A percentile compares a stretch with the other conserved stretches of the same genome.
These are phyloP conservation scores for Climacteris rufus DNA, from an alignment of 2,113 vertebrate species.

Conservation along the genomic window DNA sequence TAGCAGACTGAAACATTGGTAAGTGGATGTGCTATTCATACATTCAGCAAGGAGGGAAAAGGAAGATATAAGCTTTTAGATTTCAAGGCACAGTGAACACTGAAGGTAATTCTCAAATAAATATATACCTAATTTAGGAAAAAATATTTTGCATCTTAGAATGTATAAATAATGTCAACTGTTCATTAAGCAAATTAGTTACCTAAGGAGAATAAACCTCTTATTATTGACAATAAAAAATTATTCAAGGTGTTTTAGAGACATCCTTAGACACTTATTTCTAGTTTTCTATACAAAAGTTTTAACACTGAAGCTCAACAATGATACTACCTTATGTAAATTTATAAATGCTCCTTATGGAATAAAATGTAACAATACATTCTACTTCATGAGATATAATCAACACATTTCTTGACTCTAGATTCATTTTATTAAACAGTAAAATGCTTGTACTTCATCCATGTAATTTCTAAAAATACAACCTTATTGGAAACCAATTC, in stretches of 20 bases:
- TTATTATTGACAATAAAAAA: background rate
- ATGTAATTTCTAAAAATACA: background rate
- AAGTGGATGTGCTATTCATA: background rate
- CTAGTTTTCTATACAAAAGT: background rate
- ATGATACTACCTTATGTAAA: background rate
- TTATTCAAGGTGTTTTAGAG: background rate
- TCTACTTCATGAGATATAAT: background rate
- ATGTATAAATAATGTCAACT: background rate
- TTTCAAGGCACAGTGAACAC: background rate
- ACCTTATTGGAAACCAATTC: background rate
- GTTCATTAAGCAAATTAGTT: background rate
- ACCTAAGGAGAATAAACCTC: background rate
- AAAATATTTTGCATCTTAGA: background rate
- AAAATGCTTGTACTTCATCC: background rate
- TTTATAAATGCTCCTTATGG: background rate
- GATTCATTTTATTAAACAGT: background rate
- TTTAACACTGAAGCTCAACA: background rate
- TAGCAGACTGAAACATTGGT: background rate
- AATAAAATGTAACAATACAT: background rate
- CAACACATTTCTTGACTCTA: background rate
- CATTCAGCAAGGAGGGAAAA: background rate
- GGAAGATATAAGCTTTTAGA: background rate
- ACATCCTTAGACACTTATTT: background rate
- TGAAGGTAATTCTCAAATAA: background rate
- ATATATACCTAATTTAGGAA: background rate